Evolutionary conservation across 2,113 vertebrate genomes (phyloP), one percentile per base, ranked within the genome.

Genomic region (Heloderma charlesbogerti): DNA sequence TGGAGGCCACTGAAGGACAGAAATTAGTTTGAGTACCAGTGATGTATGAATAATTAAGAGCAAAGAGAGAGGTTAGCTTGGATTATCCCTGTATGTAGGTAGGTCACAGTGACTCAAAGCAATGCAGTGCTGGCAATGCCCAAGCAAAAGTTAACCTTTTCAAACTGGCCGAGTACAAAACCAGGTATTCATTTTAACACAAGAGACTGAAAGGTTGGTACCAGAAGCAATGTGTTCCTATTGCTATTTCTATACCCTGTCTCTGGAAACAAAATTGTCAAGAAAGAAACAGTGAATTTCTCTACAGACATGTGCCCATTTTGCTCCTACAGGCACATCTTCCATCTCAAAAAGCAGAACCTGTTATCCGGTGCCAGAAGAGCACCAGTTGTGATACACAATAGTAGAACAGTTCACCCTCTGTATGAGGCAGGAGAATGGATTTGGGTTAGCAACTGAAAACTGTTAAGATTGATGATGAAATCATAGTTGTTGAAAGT

Each of bases 31-130:
- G 31, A 48, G 66, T 48, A 67, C 72, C 88, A 92, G 84, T 77
- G 72, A 88, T 91, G 88, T 74, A 85, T 78, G 94, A 89, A 93
- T 89, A 87, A 88, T 85, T 72, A 81, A 90, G 67, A 84, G 71
- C 10, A 66, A 72, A 63, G 83, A 51, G 69, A 29, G 48, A 71
- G 83, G 31, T 91, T 88, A 60, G 93, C 92, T 95, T 95, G 84
- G 93, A 95, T 95, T 93, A 48, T 94, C 79, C 80, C 92, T 94
- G 81, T 94, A 96, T 95, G 91, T 95, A 96, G 94, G 91, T 95
- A 96, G 94, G 95, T 95, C 91, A 96, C 91, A 90, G 71, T 92
- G 84, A 91, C 88, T 93, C 93, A 87, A 91, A 94, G 63, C 66
- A 91, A 92, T 84, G 43, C 74, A 93, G 43, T 7, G 18, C 57